Conservation (phyloP, 2,888 invertebrate genomes). For the Eupithecia inturbata region DNA sequence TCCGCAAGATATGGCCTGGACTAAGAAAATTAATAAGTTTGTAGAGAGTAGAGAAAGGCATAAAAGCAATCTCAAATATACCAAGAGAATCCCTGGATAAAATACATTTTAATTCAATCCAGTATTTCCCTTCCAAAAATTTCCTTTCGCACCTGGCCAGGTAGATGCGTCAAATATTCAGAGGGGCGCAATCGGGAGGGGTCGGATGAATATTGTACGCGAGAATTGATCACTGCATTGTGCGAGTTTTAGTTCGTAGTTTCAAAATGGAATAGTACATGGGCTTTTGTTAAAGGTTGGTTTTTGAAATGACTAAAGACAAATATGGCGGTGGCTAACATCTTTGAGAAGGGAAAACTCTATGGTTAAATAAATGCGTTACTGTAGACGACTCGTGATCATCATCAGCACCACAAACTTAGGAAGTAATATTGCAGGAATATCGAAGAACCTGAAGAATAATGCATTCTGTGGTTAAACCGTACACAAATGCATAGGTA, state of each 20-base stretch:
- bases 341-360: too few relatives aligned
- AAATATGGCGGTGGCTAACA: neutral
- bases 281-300: neutral
- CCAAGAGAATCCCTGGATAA: neutral
- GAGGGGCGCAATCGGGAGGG: conserved; percentile 7
- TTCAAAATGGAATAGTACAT: neutral
- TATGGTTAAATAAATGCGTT: too few relatives aligned
- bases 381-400: too few relatives aligned
- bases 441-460: too few relatives aligned
- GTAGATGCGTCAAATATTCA: conserved; percentile 13
- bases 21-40: too few relatives aligned
- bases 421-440: too few relatives aligned
- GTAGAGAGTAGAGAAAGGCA: too few relatives aligned
- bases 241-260: conserved; percentile 2
- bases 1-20: too few relatives aligned
- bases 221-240: conserved; percentile 8
- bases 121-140: neutral
- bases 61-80: neutral
- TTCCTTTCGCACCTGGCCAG: conserved; percentile 10
- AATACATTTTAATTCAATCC: conserved; percentile 5
- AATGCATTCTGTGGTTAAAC: too few relatives aligned
- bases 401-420: too few relatives aligned
- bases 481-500: too few relatives aligned
- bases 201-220: neutral
- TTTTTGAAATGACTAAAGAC: neutral